Evolutionary conservation across 2,113 vertebrate species (phyloP).

Genomic region (Zapus hudsonius): DNA sequence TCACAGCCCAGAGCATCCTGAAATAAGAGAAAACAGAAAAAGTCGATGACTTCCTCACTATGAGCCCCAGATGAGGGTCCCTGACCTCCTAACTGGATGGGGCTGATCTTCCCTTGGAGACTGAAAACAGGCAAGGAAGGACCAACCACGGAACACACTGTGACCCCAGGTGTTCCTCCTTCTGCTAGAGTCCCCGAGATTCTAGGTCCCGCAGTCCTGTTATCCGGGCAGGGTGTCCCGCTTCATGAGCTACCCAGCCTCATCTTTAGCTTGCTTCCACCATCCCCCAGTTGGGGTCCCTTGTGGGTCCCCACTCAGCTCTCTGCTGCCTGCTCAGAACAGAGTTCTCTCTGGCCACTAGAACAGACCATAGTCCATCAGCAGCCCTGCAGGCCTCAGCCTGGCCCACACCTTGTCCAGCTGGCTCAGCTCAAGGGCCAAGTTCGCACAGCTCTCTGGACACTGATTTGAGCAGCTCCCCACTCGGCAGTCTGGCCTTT

Average conservation of each 20-base stretch:
- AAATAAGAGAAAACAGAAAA: not conserved
- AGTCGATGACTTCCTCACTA: not conserved
- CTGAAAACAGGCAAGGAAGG: not conserved
- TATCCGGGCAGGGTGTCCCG: not conserved
- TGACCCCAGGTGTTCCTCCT: not conserved
- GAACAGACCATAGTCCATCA: not conserved
- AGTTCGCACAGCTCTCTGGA: conserved; percentile 68
- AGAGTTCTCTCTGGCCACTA: not conserved
- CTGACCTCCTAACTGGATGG: not conserved
- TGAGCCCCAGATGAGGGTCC: not conserved
- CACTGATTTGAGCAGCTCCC: conserved; percentile 32
- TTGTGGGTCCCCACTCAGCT: not conserved
- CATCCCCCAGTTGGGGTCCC: not conserved
- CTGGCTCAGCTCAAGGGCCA: conserved; percentile 68
- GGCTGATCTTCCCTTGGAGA: not conserved
- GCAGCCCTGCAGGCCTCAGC: conserved; percentile 7
- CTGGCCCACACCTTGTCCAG: conserved; percentile 43
- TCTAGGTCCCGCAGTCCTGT: not conserved
- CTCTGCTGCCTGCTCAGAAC: not conserved
- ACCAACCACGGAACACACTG: too few relatives aligned
- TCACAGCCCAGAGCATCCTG: not conserved
- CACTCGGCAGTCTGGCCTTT: conserved; percentile 23
- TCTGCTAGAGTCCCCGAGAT: not conserved
- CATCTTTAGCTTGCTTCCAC: not conserved
- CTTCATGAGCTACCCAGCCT: not conserved